Evolutionary conservation across 92 coral and sea anemone species (phyloP).

Genomic region (Epizoanthus ramosus): DNA sequence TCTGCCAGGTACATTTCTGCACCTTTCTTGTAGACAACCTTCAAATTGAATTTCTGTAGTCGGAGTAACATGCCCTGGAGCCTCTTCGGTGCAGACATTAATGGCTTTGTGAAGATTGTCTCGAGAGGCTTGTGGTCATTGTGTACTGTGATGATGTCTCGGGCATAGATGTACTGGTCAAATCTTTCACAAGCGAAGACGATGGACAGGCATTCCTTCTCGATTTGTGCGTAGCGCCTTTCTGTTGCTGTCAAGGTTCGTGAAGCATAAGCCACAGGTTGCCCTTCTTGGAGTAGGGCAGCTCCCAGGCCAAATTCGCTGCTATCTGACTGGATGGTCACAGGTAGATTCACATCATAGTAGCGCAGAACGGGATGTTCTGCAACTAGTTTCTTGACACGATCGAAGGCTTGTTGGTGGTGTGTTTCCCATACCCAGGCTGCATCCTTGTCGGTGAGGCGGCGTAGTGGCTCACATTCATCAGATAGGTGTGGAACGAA

Average conservation of each 20-base stretch:
- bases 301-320: conserved; percentile 18
- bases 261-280: not conserved
- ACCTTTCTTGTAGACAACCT: conserved; percentile 8
- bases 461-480: conserved; percentile 13
- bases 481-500: conserved; percentile 20
- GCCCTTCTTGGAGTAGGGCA: not conserved
- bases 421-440: conserved; percentile 22
- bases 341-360: conserved; percentile 8
- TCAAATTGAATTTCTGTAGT: conserved; percentile 10
- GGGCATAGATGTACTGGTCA: conserved; percentile 1
- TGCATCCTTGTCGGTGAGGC: conserved; percentile 38
- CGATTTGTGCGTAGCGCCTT: not conserved
- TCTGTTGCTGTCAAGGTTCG: conserved; percentile 5
- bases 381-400: not conserved
- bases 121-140: conserved; percentile 26
- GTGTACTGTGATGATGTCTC: not conserved
- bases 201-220: conserved; percentile 7
- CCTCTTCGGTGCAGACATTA: not conserved
- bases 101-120: not conserved
- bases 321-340: conserved; percentile 3
- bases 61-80: conserved; percentile 16
- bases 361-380: conserved; percentile 11
- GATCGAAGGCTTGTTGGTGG: conserved; percentile 9
- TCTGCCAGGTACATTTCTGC: conserved; percentile 2
- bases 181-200: not conserved